Base-by-base conservation (phyloP, 2,797 vertebrate genomes). In the Parauchenoglanis ngamensis region DNA sequence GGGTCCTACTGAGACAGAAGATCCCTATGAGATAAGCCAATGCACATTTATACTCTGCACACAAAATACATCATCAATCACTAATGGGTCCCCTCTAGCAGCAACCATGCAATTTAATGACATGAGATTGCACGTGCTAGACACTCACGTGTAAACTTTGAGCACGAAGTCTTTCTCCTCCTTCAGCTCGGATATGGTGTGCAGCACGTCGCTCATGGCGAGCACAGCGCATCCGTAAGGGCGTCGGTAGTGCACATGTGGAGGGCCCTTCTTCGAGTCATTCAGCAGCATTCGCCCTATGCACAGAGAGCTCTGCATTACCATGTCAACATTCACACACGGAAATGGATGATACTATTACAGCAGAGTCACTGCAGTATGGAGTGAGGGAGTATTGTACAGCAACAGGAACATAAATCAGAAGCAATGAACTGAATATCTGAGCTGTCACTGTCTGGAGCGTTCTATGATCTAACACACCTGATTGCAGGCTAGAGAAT, bases 141-240 rank as follows among this genome's bases (percentile, higher is more conserved):
- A 61, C 87, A 97, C 98, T 98, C 93, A 99, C 98, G 97, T 99
- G 94, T 99, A 99, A 95, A 99, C 98, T 94, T 99, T 99, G 85
- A 99, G 97, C 90, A 99, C 98, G 94, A 99, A 99, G 95, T 99
- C 98, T 93, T 99, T 99, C 92, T 99, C 98, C 89, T 99, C 98
- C 92, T 98, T 98, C 90, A 99, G 96, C 92, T 99, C 98, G 0
- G 98, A 97, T 91, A 99, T 97, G 46, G 98, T 98, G 91, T 98
- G 98, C 70, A 99, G 97, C 88, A 98, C 97, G 70, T 99, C 98
- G 87, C 97, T 96, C 94, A 99, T 96, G 91, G 98, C 98, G 4
- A 99, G 94, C n/a, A 99, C 98, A 0, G 98, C 98, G 1, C 98
- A 99, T 89, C 98, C 98, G 13, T 99, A 99, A 0, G 98, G 98